Conservation (phyloP, 2,888 invertebrate genomes). For the Neoitamus cyanurus region DNA sequence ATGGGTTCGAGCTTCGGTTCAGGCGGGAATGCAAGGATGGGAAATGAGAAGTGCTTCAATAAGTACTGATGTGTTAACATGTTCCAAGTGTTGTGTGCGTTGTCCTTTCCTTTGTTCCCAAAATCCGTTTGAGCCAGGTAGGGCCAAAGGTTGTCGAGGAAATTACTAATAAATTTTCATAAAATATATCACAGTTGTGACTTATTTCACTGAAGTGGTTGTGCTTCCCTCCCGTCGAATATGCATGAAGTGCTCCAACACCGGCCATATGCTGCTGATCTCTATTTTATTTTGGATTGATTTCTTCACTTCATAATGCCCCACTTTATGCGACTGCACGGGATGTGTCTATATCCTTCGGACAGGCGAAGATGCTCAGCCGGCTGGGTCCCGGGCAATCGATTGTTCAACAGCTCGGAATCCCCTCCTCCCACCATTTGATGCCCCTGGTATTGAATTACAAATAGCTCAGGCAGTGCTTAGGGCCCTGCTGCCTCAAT, state of each 20-base stretch:
- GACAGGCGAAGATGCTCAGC: neutral
- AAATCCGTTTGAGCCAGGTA: neutral
- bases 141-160: neutral
- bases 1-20: neutral
- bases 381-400: neutral
- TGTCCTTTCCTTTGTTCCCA: neutral
- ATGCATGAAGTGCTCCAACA: neutral
- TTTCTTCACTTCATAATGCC: neutral
- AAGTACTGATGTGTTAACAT: neutral
- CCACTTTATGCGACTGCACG: neutral
- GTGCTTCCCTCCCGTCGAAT: neutral
- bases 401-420: neutral
- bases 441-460: conserved; percentile 19
- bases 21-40: neutral
- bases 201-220: neutral
- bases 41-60: neutral
- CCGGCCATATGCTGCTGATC: neutral
- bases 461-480: conserved; percentile 24
- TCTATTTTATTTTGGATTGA: neutral
- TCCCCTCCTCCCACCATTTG: neutral
- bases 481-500: neutral
- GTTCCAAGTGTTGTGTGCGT: neutral
- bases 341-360: neutral
- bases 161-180: neutral
- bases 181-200: neutral